These are phyloP conservation scores for Poeciliopsis retropinna DNA, from an alignment of 2,113 vertebrate genomes.

Conservation along the genomic window DNA sequence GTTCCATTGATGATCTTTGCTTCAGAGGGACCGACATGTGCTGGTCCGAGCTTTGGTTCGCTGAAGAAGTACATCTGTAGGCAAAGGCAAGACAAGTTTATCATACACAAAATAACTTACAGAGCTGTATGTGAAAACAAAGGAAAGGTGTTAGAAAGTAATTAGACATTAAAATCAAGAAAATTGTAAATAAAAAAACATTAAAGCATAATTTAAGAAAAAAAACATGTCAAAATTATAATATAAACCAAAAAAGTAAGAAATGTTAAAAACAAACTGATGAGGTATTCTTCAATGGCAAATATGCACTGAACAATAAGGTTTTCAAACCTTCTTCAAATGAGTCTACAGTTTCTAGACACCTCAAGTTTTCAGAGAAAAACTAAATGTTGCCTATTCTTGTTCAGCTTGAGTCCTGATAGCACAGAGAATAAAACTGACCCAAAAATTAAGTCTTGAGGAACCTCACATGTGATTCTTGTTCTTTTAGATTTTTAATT, in stretches of 20 bases:
- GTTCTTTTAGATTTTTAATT: no score
- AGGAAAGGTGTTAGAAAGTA: neutral
- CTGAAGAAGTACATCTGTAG: constrained; percentile 92
- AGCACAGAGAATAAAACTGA: no score
- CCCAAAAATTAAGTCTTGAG: no score
- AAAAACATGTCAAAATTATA: neutral
- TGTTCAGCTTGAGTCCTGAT: no score
- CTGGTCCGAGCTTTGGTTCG: constrained; percentile 64
- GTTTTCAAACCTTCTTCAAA: no score
- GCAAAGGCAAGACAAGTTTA: neutral
- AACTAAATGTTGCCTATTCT: no score
- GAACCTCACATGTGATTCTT: no score
- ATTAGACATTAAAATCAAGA: neutral
- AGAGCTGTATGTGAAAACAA: neutral
- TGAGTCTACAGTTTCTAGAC: no score
- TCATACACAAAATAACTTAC: neutral
- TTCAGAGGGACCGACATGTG: constrained; percentile 25
- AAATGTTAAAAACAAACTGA: neutral
- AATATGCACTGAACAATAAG: no score
- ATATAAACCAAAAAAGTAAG: neutral
- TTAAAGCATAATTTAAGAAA: neutral
- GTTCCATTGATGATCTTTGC: constrained; percentile 32
- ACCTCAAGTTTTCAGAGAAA: no score
- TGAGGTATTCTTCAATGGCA: neutral
- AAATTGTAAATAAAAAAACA: neutral